Base-by-base conservation (phyloP, 2,888 invertebrate genomes). In the Apamea sordens region DNA sequence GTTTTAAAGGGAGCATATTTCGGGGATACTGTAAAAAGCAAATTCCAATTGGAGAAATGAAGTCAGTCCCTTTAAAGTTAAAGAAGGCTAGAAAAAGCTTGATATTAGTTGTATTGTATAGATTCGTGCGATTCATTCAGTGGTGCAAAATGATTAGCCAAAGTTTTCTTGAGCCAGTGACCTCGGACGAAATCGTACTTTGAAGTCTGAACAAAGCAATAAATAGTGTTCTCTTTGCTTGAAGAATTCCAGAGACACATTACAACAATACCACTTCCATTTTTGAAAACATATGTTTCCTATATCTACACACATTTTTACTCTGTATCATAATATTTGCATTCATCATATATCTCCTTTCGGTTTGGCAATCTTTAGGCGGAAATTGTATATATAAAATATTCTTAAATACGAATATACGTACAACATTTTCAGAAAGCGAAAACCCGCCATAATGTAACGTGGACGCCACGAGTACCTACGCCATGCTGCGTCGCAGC, bases 391-490 rank as follows among this genome's bases (percentile, higher is more conserved):
- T 21, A n/a, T 8, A 24, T 53, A 73, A n/a, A 36, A 65, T 24
- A 59, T 67, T 50, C n/a, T 44, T 44, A 18, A 13, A 56, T 67
- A 65, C n/a, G 67, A 75, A 64, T 72, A 44, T 70, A 70, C 28
- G 76, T 65, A 80, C 70, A 79, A 86, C 80, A 87, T 84, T 83
- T 77, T 84, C 88, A 89, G 90, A 90, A 92, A 93, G 90, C 89
- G 86, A 93, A 93, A 93, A 90, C 94, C 93, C 95, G 96, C 95
- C 96, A 94, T 94, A 96, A 93, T 90, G 94, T 94, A 95, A 94
- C 94, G 95, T 94, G 92, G 95, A 95, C 94, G 96, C 96, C 96
- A 95, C 95, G 95, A 95, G 94, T 94, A 82, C 84, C 82, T 82
- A 93, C 95, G 94, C 92, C 93, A 92, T 91, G 92, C 92, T 90